These are phyloP conservation scores for Euthynnus affinis DNA, from an alignment of 2,797 vertebrate genomes.

Conservation along the genomic window DNA sequence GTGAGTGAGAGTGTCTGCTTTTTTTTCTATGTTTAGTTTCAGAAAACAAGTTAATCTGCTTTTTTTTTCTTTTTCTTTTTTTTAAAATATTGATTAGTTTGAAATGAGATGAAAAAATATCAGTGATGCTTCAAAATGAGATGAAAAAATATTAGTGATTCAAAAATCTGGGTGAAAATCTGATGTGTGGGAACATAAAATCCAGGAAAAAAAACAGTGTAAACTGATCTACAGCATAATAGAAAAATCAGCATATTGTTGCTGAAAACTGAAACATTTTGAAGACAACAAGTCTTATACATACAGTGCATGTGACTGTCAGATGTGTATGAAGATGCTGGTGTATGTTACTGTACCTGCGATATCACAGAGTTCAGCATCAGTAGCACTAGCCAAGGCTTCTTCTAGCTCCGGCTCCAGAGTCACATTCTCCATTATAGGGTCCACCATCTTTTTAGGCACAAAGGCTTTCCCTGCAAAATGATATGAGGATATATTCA, in stretches of 20 bases:
- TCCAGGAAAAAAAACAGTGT: background rate
- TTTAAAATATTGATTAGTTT: too few relatives aligned
- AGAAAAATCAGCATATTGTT: background rate
- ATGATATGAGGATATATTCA: background rate
- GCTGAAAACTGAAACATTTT: background rate
- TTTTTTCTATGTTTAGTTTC: background rate
- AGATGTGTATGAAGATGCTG: background rate
- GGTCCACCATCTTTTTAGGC: conserved; percentile 92
- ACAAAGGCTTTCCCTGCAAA: conserved; percentile 93
- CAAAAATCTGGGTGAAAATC: too few relatives aligned
- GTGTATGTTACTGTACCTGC: conserved; percentile 86
- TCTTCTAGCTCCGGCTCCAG: conserved; percentile 98
- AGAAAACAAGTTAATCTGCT: background rate
- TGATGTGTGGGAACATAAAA: background rate
- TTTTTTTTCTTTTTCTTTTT: too few relatives aligned
- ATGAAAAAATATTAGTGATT: too few relatives aligned
- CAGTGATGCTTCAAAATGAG: too few relatives aligned
- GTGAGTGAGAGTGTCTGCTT: background rate
- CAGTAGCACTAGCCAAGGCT: conserved; percentile 93
- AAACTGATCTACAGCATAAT: background rate
- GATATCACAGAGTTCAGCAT: conserved; percentile 97
- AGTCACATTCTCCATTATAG: conserved; percentile 94
- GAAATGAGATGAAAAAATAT: too few relatives aligned
- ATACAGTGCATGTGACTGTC: background rate
- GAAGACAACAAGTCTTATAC: background rate